Percentiles rank a stretch among this genome's conserved stretches.
Conservation (phyloP, 2,113 vertebrate species). For the Poeciliopsis prolifica region DNA sequence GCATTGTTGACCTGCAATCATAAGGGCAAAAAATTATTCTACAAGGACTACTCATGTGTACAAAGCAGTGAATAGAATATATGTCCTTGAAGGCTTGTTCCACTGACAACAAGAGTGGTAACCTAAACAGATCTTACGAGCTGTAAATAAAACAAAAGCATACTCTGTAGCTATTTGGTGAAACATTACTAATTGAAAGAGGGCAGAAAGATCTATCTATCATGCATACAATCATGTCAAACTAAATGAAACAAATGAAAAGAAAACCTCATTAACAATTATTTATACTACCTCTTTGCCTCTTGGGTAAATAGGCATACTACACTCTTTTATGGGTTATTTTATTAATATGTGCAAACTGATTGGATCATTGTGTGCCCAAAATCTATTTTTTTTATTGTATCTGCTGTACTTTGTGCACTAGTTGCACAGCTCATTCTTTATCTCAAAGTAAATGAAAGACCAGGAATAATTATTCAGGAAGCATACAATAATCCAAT, state of each 20-base stretch:
- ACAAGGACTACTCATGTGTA: background rate
- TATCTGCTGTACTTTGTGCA: background rate
- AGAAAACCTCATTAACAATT: slow-evolving; percentile 1
- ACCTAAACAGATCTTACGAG: background rate
- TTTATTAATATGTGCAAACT: background rate
- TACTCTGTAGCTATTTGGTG: background rate
- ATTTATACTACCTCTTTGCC: background rate
- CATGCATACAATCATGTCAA: background rate
- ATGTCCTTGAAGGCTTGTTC: background rate
- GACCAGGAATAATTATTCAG: slow-evolving; percentile 35
- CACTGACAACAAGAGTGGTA: background rate
- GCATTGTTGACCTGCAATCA: background rate
- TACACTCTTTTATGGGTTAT: background rate
- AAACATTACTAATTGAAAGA: slow-evolving; percentile 29
- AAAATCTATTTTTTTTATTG: background rate
- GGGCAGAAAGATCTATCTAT: slow-evolving; percentile 51
- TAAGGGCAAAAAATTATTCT: background rate
- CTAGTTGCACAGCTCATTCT: slow-evolving; percentile 10
- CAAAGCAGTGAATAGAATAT: background rate
- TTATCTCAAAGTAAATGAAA: slow-evolving; percentile 26
- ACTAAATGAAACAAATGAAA: slow-evolving; percentile 20
- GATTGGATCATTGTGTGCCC: background rate
- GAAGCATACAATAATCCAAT: slow-evolving; percentile 15
- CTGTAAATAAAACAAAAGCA: background rate
- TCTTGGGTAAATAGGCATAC: background rate